A percentile compares a stretch with the other conserved stretches of the same genome.
phyloP scores from a whole-genome alignment of 2,113 vertebrate species.

The Phalacrocorax carbo region DNA sequence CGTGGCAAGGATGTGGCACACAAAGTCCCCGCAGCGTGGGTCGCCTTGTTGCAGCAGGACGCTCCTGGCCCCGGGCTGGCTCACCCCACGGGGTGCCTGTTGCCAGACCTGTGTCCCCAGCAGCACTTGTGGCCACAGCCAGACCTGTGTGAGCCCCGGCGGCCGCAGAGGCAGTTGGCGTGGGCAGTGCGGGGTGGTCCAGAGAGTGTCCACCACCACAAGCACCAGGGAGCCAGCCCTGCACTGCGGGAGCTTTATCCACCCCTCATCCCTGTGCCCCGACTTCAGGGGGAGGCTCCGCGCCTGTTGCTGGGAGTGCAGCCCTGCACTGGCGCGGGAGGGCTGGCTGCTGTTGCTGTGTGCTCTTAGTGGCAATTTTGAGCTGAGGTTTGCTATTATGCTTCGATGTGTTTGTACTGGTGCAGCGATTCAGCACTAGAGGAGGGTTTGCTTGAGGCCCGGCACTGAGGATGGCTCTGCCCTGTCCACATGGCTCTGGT shows the following conservation, averaged over 20 bases:
- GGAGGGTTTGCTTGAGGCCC: background rate
- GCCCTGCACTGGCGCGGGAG: accelerated
- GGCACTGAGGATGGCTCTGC: accelerated
- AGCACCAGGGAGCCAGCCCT: background rate
- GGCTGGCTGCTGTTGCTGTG: accelerated
- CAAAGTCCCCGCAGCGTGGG: accelerated
- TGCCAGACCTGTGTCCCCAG: accelerated
- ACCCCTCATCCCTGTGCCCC: accelerated
- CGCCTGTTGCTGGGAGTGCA: accelerated
- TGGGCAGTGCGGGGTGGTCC: accelerated
- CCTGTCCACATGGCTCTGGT: accelerated
- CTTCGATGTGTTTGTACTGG: background rate
- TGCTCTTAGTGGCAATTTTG: background rate
- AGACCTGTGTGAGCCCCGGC: accelerated
- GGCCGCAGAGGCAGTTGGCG: accelerated
- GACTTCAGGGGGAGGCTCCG: background rate
- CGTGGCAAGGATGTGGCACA: accelerated
- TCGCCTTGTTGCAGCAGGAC: background rate
- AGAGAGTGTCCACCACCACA: accelerated
- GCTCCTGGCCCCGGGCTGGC: background rate
- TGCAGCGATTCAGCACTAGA: accelerated
- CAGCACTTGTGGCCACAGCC: accelerated
- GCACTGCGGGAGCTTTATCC: background rate
- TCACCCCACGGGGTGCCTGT: accelerated
- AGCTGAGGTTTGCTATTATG: background rate